A percentile compares a stretch with the other conserved stretches of the same genome.
Conservation (phyloP, 1,140 invertebrate species). For the Nixonia krombeini region DNA sequence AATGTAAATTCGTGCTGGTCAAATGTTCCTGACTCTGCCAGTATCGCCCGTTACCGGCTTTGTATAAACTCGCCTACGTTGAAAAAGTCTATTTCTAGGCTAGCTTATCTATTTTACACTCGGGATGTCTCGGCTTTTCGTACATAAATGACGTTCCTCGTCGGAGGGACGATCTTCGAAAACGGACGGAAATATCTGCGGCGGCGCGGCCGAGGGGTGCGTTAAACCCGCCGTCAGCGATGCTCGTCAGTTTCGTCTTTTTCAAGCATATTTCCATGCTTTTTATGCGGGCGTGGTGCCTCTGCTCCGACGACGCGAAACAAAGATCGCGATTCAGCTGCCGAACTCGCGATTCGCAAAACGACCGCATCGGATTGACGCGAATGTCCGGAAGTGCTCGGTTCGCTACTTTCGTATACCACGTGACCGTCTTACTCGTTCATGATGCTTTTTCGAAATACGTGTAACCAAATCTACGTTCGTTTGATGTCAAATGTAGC, state of each 20-base stretch:
- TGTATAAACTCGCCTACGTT: constrained; percentile 17
- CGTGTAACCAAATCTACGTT: no score
- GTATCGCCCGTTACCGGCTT: neutral
- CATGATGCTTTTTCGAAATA: no score
- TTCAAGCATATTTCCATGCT: constrained; percentile 6
- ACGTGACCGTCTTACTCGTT: no score
- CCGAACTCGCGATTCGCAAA: constrained; percentile 7
- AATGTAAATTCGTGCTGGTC: neutral
- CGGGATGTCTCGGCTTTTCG: constrained; percentile 36
- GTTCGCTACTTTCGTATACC: no score
- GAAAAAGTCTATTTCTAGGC: constrained; percentile 43
- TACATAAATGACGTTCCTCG: constrained; percentile 26
- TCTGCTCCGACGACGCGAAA: constrained; percentile 13
- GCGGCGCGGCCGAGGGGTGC: constrained; percentile 9
- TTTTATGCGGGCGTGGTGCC: constrained; percentile 2
- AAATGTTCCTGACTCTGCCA: constrained; percentile 17
- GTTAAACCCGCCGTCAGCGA: constrained; percentile 23
- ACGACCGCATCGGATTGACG: constrained; percentile 26
- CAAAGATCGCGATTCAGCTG: neutral
- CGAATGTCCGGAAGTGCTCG: constrained; percentile 20
- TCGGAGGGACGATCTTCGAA: constrained; percentile 26
- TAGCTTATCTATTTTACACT: constrained; percentile 44
- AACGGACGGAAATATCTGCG: constrained; percentile 35
- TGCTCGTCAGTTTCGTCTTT: constrained; percentile 24
- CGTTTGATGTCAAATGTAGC: no score